phyloP scores from a whole-genome alignment of 2,797 vertebrate species.

The Acridotheres tristis region DNA sequence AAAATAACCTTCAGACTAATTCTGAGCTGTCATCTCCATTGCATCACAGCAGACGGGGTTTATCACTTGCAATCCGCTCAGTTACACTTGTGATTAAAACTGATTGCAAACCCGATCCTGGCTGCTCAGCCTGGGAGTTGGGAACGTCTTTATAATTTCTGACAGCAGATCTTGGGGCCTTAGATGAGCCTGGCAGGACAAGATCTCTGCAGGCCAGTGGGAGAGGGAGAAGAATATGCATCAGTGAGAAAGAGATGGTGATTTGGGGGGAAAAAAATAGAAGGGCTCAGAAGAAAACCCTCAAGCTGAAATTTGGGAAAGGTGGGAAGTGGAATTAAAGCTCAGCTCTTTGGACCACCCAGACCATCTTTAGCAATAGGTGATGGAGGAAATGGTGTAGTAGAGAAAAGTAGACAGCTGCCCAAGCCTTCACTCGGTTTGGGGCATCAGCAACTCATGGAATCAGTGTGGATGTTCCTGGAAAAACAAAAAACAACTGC shows the following conservation, averaged over 20 bases:
- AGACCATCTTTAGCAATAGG: rapidly evolving
- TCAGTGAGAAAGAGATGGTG: background rate
- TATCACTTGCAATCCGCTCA: constrained; percentile 43
- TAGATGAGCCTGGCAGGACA: background rate
- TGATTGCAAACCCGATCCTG: constrained; percentile 62
- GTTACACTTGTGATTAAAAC: constrained; percentile 71
- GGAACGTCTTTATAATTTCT: constrained; percentile 52
- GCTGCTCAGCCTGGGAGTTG: constrained; percentile 47
- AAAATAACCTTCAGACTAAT: constrained; percentile 50
- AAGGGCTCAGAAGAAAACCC: rapidly evolving
- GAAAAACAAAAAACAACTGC: background rate
- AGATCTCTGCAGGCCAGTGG: background rate
- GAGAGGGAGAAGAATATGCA: background rate
- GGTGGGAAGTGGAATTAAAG: background rate
- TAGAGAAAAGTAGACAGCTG: background rate
- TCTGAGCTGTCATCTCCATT: constrained; percentile 67
- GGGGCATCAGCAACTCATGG: background rate
- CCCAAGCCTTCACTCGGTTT: background rate
- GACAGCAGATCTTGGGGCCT: constrained; percentile 46
- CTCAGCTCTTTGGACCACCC: background rate
- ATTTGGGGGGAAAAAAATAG: background rate
- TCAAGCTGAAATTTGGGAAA: background rate
- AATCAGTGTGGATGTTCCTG: background rate
- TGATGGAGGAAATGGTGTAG: background rate
- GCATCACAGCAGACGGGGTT: constrained; percentile 43